Conservation (phyloP, 2,888 invertebrate species). For the Monoplex corrugatus region DNA sequence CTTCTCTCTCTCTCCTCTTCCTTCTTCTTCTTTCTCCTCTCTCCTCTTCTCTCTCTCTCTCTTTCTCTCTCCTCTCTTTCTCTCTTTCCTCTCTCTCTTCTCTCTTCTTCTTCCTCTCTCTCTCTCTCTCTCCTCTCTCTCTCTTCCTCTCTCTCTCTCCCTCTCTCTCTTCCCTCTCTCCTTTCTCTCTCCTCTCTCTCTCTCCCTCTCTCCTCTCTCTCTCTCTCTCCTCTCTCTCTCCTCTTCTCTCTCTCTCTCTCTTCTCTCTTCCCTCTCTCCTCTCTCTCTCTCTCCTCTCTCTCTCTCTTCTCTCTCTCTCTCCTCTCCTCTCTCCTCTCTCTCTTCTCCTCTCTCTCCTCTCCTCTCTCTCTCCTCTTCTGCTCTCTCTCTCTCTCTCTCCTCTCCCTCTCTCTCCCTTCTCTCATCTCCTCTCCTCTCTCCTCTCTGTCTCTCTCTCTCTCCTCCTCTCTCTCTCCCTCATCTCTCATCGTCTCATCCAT, state of each 20-base stretch:
- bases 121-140: constrained; percentile 21
- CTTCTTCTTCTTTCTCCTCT: not conserved
- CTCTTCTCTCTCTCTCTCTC: not conserved
- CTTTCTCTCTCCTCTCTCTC: constrained; percentile 14
- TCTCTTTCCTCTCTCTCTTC: constrained; percentile 48
- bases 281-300: not conserved
- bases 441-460: too few species aligned
- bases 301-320: not conserved
- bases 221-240: constrained; percentile 9
- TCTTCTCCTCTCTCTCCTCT: too few species aligned
- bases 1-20: not conserved
- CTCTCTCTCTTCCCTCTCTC: constrained; percentile 51
- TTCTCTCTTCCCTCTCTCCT: not conserved
- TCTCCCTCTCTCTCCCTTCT: too few species aligned
- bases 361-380: too few species aligned
- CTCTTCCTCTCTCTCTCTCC: constrained; percentile 35
- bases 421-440: too few species aligned
- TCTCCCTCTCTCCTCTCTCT: constrained; percentile 48
- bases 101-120: constrained; percentile 36
- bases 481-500: too few species aligned
- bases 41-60: not conserved
- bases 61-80: constrained; percentile 15
- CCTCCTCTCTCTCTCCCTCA: too few species aligned
- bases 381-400: too few species aligned
- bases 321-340: too few species aligned